These are phyloP conservation scores for Rhabdophis nuchalis DNA, from an alignment of 2,797 vertebrate genomes.

Conservation along the genomic window DNA sequence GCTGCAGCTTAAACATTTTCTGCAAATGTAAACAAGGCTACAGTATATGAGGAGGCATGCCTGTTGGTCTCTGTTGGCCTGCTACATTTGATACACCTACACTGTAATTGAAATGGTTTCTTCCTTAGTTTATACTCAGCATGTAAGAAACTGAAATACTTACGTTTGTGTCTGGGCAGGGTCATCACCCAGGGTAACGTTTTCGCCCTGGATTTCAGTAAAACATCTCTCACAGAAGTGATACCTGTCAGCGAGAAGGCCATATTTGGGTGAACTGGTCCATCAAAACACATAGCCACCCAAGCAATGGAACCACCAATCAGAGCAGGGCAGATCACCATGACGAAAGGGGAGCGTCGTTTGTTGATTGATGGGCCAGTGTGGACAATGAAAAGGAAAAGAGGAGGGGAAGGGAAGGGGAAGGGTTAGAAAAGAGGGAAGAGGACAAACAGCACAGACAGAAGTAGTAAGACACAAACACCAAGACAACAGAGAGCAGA, in stretches of 20 bases:
- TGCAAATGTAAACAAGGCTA: background rate
- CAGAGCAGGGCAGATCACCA: constrained; percentile 80
- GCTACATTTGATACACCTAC: accelerated
- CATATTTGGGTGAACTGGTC: constrained; percentile 78
- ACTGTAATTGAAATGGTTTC: background rate
- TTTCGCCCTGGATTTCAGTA: constrained; percentile 98
- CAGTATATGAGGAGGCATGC: background rate
- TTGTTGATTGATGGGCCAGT: constrained; percentile 80
- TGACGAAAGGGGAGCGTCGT: constrained; percentile 75
- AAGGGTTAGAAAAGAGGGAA: constrained; percentile 82
- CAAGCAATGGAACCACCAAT: constrained; percentile 79
- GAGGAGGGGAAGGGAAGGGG: constrained; percentile 71
- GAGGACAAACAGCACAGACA: constrained; percentile 79
- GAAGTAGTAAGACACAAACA: constrained; percentile 77
- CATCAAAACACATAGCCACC: constrained; percentile 78
- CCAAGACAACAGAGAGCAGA: constrained; percentile 80
- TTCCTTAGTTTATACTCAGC: accelerated
- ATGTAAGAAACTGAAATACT: constrained; percentile 63
- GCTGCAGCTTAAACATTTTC: background rate
- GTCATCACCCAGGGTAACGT: constrained; percentile 96
- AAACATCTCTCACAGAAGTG: constrained; percentile 99
- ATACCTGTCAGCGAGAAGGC: constrained; percentile 85
- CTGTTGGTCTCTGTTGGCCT: accelerated
- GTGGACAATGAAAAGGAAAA: constrained; percentile 76
- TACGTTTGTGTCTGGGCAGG: constrained; percentile 98